Conservation (phyloP, 1,140 invertebrate genomes). For the Probaryconus sp. region DNA sequence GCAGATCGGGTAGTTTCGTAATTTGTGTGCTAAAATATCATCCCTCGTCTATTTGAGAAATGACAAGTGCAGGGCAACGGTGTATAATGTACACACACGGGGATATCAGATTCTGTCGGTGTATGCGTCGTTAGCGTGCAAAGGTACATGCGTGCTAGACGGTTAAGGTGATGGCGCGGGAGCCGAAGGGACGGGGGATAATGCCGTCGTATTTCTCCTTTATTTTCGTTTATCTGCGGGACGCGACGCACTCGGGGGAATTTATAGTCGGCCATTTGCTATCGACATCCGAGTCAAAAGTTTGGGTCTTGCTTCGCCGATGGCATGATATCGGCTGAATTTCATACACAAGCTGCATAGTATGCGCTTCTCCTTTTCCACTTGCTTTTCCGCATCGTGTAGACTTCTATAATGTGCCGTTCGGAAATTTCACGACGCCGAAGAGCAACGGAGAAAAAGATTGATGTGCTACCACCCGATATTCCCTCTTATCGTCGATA, state of each 20-base stretch:
- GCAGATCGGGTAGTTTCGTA: not conserved
- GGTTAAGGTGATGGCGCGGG: conserved; percentile 10
- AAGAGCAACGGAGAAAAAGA: conserved; percentile 30
- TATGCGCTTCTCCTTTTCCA: conserved; percentile 30
- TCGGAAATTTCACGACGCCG: conserved; percentile 41
- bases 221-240: conserved; percentile 62
- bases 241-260: conserved; percentile 45
- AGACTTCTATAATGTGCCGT: conserved; percentile 33
- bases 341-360: conserved; percentile 48
- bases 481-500: conserved; percentile 43
- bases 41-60: conserved; percentile 6
- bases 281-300: conserved; percentile 66
- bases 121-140: conserved; percentile 8
- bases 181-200: conserved; percentile 20
- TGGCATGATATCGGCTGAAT: conserved; percentile 37
- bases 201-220: conserved; percentile 62
- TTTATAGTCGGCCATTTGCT: conserved; percentile 64
- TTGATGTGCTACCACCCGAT: conserved; percentile 23
- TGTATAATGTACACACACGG: conserved; percentile 3
- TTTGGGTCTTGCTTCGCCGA: conserved; percentile 44
- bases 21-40: conserved; percentile 1
- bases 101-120: conserved; percentile 11
- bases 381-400: conserved; percentile 28
- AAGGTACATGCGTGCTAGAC: conserved; percentile 27
- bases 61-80: conserved; percentile 11